Base-by-base conservation (phyloP, 2,797 vertebrate species). In the Tauraco hartlaubi region DNA sequence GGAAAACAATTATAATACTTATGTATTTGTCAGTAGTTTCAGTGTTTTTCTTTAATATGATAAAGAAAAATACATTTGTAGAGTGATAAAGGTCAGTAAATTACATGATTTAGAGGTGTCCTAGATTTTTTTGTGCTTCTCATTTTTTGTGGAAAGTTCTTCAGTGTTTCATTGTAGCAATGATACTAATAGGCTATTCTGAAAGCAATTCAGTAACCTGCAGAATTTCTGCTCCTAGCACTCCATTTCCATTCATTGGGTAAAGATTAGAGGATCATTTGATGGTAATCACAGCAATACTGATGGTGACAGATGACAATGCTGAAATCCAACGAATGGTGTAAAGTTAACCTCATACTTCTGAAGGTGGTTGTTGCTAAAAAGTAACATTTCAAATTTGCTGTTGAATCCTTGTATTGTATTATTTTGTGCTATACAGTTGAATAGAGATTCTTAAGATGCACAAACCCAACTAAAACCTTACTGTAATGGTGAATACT, bases 381-480 rank as follows among this genome's bases (percentile, higher is more conserved):
- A 92, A 96, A 82, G 68, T 90, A 88, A 66, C 74, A 59, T 88
- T 96, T 94, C 49, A 92, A 56, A 94, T 78, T 8, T 90, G 66
- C 39, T 23, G 67, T 79, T 79, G 48, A 56, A 88, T 93, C 68
- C 43, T 67, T 87, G 51, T 35, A 31, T n/a, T 73, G 33, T 79
- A 37, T 69, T 80, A 9, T 64, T 92, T 31, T 59, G 52, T 84
- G 48, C 76, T 90, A 4, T 12, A 19, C 59, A 46, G 73, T 82
- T 90, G 67, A 95, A 74, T 33, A 87, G 54, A 62, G 68, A 80
- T 69, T 35, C 43, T 87, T 41, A 49, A 67, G 51, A 35, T 78
- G 21, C 22, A 23, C 41, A 85, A 78, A 76, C 67, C 23, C 80
- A 63, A 48, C 75, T 93, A 63, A 82, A 66, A 58, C 58, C 52